Evolutionary conservation across 2,113 vertebrate genomes (phyloP).

Genomic region (Manacus vitellinus): DNA sequence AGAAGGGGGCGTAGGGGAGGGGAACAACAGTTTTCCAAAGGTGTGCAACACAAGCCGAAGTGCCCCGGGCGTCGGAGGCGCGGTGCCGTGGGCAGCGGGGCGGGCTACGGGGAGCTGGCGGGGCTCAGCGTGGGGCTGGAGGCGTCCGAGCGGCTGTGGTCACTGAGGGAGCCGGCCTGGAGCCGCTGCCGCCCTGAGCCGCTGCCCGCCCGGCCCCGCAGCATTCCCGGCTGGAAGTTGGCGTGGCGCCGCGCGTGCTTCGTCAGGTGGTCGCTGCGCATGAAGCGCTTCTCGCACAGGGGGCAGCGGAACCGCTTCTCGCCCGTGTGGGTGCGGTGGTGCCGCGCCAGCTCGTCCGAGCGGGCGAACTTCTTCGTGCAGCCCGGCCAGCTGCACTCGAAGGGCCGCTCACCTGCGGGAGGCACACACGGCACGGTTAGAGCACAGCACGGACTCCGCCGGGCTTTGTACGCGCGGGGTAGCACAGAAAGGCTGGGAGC

Average conservation of each 20-base stretch:
- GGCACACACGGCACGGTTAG: not conserved
- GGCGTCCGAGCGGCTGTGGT: constrained; percentile 95
- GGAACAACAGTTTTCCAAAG: not conserved
- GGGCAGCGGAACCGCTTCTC: constrained; percentile 97
- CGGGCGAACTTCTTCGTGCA: constrained; percentile 98
- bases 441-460: not conserved
- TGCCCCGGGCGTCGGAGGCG: constrained; percentile 24
- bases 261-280: constrained; percentile 97
- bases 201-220: constrained; percentile 82
- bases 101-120: constrained; percentile 91
- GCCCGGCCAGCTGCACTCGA: constrained; percentile 93
- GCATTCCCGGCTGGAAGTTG: constrained; percentile 93
- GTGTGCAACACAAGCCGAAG: constrained; percentile 21
- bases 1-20: not conserved
- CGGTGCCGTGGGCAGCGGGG: constrained; percentile 75
- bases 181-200: constrained; percentile 75
- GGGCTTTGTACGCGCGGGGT: no score
- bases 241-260: constrained; percentile 95
- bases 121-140: constrained; percentile 93
- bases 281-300: constrained; percentile 96
- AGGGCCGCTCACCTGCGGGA: constrained; percentile 89
- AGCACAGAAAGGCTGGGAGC: not conserved
- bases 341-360: constrained; percentile 94
- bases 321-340: constrained; percentile 97
- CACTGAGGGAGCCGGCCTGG: constrained; percentile 91